Evolutionary conservation across 2,113 vertebrate genomes (phyloP).

Genomic region (Craseonycteris thonglongyai): DNA sequence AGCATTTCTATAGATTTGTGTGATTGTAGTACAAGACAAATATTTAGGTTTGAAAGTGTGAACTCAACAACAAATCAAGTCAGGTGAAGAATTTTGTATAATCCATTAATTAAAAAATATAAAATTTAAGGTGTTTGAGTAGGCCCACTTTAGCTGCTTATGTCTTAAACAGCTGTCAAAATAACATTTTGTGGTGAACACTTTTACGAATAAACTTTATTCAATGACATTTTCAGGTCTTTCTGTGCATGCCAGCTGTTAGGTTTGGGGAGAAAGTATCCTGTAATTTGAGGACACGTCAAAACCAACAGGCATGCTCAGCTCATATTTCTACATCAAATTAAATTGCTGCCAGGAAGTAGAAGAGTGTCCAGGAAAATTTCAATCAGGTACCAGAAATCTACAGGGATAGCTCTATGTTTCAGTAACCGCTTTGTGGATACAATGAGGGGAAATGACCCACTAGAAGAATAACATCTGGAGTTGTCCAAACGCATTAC

Average conservation of each 20-base stretch:
- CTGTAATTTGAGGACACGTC: background rate
- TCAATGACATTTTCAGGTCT: constrained; percentile 16
- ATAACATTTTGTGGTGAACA: background rate
- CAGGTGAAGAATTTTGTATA: background rate
- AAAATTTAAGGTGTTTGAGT: background rate
- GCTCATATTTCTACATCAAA: constrained; percentile 2
- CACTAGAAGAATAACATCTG: constrained; percentile 21
- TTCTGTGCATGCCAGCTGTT: constrained; percentile 15
- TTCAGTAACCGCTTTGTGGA: background rate
- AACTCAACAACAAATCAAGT: background rate
- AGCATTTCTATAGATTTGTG: background rate
- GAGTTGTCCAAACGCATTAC: background rate
- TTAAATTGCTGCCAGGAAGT: constrained; percentile 27
- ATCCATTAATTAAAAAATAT: background rate
- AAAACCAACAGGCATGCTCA: background rate
- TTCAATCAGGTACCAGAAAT: constrained; percentile 12
- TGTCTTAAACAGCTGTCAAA: constrained; percentile 16
- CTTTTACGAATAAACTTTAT: background rate
- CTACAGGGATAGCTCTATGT: background rate
- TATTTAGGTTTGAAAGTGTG: background rate
- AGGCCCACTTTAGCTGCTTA: background rate
- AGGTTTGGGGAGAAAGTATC: background rate
- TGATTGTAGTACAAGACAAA: background rate
- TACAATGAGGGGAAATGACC: constrained; percentile 43
- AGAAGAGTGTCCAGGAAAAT: constrained; percentile 35